phyloP scores from a whole-genome alignment of 2,888 invertebrate genomes.

The Watsonalla cultraria region DNA sequence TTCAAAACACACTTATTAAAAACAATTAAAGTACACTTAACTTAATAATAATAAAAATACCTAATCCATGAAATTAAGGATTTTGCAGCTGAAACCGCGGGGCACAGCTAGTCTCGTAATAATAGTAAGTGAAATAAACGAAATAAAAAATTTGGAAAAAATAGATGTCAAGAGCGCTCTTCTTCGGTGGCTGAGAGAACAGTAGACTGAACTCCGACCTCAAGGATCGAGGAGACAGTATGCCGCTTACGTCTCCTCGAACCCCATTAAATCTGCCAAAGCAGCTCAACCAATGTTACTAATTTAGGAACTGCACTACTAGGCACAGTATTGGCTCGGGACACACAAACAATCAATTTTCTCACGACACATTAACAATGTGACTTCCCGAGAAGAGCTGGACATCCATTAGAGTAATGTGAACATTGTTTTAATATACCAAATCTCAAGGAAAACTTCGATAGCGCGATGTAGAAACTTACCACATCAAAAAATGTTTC shows the following conservation, averaged over 20 bases:
- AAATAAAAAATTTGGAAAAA: constrained; percentile 17
- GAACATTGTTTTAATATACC: constrained; percentile 6
- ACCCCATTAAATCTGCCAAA: constrained; percentile 34
- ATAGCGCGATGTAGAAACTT: constrained; percentile 33
- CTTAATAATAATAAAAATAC: too few relatives aligned
- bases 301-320: constrained; percentile 36
- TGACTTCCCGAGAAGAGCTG: constrained; percentile 59
- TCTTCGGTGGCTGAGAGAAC: constrained; percentile 62
- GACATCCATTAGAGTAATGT: constrained; percentile 39
- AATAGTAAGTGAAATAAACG: too few relatives aligned
- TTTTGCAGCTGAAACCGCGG: too few relatives aligned
- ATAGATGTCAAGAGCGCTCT: constrained; percentile 56
- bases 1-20: too few relatives aligned
- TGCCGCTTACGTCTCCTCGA: constrained; percentile 46
- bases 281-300: constrained; percentile 23
- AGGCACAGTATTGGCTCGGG: constrained; percentile 31
- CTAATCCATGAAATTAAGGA: too few relatives aligned
- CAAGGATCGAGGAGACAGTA: constrained; percentile 33
- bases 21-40: too few relatives aligned
- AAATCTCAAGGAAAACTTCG: constrained; percentile 11
- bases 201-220: constrained; percentile 60
- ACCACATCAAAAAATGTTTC: not conserved
- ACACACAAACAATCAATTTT: constrained; percentile 23
- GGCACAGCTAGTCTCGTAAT: too few relatives aligned
- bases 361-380: constrained; percentile 28